A percentile compares a stretch with the other conserved stretches of the same genome.
Conservation (phyloP, 2,797 vertebrate genomes). For the Mus caroli region DNA sequence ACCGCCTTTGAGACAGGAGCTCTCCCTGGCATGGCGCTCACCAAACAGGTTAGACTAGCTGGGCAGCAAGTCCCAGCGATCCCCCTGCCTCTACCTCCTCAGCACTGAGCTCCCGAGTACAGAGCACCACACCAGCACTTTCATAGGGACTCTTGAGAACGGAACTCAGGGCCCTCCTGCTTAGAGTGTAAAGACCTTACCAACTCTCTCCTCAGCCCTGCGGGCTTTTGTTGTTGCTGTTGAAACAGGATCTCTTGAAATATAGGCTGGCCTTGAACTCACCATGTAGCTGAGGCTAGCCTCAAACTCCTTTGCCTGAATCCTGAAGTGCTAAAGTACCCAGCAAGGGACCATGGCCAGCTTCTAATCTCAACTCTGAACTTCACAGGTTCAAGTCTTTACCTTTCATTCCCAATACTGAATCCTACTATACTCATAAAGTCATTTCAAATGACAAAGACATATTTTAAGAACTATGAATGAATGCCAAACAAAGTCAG, state of each 20-base stretch:
- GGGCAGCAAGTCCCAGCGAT: neutral
- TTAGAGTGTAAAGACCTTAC: neutral
- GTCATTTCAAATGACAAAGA: neutral
- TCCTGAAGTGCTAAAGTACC: too few relatives aligned
- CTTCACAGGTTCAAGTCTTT: neutral
- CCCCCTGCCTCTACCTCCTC: neutral
- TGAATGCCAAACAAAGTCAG: constrained; percentile 66
- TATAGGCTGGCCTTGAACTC: neutral
- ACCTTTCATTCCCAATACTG: neutral
- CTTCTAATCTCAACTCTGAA: neutral
- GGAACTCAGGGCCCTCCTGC: neutral
- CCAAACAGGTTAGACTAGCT: too few relatives aligned
- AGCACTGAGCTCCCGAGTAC: too few relatives aligned
- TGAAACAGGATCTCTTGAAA: neutral
- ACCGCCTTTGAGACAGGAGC: neutral
- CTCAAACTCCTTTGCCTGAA: neutral
- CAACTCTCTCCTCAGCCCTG: neutral
- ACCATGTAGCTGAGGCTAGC: neutral
- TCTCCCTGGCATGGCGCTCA: neutral
- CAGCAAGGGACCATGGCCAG: neutral
- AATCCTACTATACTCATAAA: neutral
- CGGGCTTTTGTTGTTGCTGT: neutral
- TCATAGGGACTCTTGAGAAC: too few relatives aligned
- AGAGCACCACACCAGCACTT: too few relatives aligned
- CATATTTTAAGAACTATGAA: constrained; percentile 40